Conservation (phyloP, 2,113 vertebrate genomes). For the Polyodon spathula region DNA sequence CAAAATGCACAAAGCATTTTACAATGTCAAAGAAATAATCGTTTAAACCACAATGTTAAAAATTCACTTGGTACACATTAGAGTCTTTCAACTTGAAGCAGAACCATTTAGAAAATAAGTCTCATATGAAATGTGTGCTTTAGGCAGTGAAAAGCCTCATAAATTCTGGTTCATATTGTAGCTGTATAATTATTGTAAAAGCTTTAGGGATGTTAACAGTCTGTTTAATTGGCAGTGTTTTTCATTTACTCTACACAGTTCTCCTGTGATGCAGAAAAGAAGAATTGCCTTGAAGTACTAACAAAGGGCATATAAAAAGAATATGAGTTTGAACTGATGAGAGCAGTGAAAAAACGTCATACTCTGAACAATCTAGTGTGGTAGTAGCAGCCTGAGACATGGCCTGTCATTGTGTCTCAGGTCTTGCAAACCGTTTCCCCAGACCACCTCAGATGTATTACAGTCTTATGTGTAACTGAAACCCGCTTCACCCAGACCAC, state of each 20-base stretch:
- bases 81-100: background rate
- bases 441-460: no score
- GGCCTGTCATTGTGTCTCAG: background rate
- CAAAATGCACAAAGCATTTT: no score
- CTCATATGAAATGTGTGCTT: constrained; percentile 32
- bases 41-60: no score
- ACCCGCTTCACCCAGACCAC: no score
- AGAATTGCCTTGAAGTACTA: background rate
- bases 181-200: constrained; percentile 44
- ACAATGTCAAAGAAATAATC: no score
- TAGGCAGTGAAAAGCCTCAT: constrained; percentile 43
- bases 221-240: constrained; percentile 26
- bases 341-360: background rate
- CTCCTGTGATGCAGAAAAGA: background rate
- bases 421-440: no score
- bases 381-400: no score
- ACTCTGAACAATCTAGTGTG: background rate
- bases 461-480: no score
- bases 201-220: constrained; percentile 34
- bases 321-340: background rate
- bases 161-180: constrained; percentile 38
- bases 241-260: constrained; percentile 9
- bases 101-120: constrained; percentile 28
- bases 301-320: background rate
- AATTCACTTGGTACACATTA: no score